phyloP scores from a whole-genome alignment of 1,140 invertebrate genomes.

The Stenopsyche tienmushanensis region DNA sequence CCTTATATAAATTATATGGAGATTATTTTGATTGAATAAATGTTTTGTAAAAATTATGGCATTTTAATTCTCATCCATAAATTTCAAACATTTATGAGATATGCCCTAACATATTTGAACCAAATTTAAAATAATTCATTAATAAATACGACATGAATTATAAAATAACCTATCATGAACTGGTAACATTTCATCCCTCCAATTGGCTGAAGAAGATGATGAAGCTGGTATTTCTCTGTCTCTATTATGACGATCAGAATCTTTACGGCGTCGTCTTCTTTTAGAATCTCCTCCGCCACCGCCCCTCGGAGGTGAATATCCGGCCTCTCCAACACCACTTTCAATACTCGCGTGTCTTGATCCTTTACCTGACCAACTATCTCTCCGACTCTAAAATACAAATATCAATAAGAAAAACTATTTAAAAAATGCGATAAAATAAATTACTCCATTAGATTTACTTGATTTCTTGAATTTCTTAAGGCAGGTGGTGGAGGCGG shows the following conservation, averaged over 20 bases:
- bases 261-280: slow-evolving; percentile 21
- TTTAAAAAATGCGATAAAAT: background rate
- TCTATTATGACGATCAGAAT: slow-evolving; percentile 21
- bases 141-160: background rate
- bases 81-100: too few relatives aligned
- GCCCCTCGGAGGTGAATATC: slow-evolving; percentile 14
- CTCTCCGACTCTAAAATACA: slow-evolving; percentile 35
- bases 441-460: slow-evolving; percentile 8
- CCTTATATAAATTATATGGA: too few relatives aligned
- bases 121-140: background rate
- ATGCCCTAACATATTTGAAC: background rate
- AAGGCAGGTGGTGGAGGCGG: slow-evolving; percentile 28
- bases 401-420: slow-evolving; percentile 1
- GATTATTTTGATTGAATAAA: background rate
- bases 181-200: slow-evolving; percentile 40
- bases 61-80: too few relatives aligned
- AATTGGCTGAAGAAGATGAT: slow-evolving; percentile 34
- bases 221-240: slow-evolving; percentile 9
- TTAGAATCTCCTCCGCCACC: slow-evolving; percentile 2
- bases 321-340: slow-evolving; percentile 26
- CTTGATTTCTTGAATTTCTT: slow-evolving; percentile 38
- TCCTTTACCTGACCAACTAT: slow-evolving; percentile 38
- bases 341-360: slow-evolving; percentile 38
- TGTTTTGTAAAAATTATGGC: too few relatives aligned
- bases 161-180: slow-evolving; percentile 20